Base-by-base conservation (phyloP, 2,888 invertebrate genomes). In the Acleris cristana region DNA sequence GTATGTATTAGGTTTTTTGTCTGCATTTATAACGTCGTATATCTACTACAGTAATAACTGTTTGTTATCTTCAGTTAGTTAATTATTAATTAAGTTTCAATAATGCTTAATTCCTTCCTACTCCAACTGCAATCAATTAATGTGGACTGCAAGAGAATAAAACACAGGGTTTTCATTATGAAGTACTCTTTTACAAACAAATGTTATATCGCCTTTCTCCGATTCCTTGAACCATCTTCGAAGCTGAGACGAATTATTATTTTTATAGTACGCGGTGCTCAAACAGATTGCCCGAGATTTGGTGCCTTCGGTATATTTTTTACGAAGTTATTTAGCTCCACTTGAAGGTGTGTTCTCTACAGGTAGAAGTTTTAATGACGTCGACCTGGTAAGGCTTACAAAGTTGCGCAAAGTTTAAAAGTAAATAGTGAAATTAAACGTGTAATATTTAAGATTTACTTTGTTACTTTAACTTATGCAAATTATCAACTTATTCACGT, bases 211-310 rank as follows among this genome's bases (percentile, higher is more conserved):
- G 73, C 76, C 68, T 7, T 56, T 34, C 54, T 65, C 73, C 74
- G 71, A 59, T 58, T 60, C 67, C 72, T 70, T 70, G 53, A 48
- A 61, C 70, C 51, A 30, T 62, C 64, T 44, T 60, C 74, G 57
- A 71, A 78, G 74, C 79, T 80, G 80, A 87, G 86, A 87, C 85
- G 87, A 88, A 88, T 90, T 88, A 90, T 89, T 89, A 89, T 89
- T 90, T 90, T 90, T 89, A 89, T 88, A 86, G 87, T 85, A 83
- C 83, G 82, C 80, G 81, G 83, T 86, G 80, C 83, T 84, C 83
- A 81, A 86, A 88, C 86, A 86, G 88, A 90, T 90, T 85, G 88
- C 83, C 82, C 76, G 85, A 86, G 88, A 90, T 89, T 89, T 83
- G 83, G 86, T 81, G 86, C 87, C 88, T 87, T 86, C 84, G 85